Evolutionary conservation across 1,140 invertebrate species (phyloP).

Genomic region (Proctacanthus coquilletti): DNA sequence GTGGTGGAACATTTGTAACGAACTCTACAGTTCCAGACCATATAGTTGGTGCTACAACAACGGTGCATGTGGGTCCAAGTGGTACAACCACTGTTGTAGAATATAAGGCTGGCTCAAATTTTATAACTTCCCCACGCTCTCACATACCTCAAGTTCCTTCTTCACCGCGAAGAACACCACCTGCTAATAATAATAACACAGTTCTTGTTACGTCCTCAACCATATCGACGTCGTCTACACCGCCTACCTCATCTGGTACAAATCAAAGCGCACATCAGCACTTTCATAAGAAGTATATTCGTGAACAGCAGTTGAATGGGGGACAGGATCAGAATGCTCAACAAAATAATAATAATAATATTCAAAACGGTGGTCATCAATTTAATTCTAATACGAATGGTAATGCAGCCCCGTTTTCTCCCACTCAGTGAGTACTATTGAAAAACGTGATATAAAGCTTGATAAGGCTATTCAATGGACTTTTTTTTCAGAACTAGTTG

Average conservation of each 20-base stretch:
- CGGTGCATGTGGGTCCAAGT: constrained; percentile 26
- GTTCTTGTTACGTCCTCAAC: constrained; percentile 3
- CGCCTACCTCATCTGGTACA: constrained; percentile 3
- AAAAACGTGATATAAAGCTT: no score
- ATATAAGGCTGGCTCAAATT: constrained; percentile 17
- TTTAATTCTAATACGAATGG: no score
- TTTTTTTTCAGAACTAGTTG: no score
- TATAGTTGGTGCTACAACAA: constrained; percentile 17
- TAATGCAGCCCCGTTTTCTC: no score
- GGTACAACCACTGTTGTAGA: constrained; percentile 28
- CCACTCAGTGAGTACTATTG: no score
- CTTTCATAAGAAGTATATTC: constrained; percentile 8
- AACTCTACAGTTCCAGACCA: neutral
- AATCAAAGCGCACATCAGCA: no score
- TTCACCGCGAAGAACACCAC: constrained; percentile 1
- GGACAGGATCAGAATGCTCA: neutral
- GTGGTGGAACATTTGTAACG: no score
- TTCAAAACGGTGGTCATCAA: no score
- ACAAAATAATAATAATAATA: neutral
- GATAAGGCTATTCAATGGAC: no score
- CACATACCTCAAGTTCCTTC: no score
- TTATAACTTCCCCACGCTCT: neutral
- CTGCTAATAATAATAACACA: neutral
- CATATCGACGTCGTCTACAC: constrained; percentile 3
- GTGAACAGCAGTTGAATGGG: neutral